These are phyloP conservation scores for Typhlichthys eigenmanni DNA, from an alignment of 2,797 vertebrate genomes.

Conservation along the genomic window DNA sequence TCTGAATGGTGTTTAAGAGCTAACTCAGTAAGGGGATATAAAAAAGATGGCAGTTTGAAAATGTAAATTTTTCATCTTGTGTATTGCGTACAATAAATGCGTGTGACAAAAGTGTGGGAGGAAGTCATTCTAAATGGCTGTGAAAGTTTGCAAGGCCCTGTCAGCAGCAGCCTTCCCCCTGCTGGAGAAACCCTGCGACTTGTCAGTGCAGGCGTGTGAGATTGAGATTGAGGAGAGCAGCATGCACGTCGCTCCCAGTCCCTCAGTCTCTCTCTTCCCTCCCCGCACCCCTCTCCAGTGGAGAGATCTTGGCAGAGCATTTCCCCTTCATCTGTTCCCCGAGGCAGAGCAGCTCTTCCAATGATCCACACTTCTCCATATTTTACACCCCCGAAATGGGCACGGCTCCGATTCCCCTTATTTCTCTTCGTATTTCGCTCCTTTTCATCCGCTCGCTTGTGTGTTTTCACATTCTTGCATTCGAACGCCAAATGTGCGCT, in stretches of 20 bases:
- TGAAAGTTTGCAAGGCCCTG: constrained; percentile 78
- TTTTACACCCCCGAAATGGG: constrained; percentile 81
- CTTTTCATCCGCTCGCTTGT: constrained; percentile 76
- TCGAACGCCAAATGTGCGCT: constrained; percentile 75
- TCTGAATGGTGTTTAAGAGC: constrained; percentile 75
- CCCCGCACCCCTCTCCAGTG: constrained; percentile 66
- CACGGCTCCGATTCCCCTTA: constrained; percentile 77
- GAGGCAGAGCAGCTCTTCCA: constrained; percentile 80
- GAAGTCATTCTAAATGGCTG: constrained; percentile 79
- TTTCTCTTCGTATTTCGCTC: constrained; percentile 77
- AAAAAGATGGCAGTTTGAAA: constrained; percentile 65
- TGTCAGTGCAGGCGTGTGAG: constrained; percentile 75
- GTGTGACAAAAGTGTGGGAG: constrained; percentile 82
- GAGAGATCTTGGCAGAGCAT: constrained; percentile 80
- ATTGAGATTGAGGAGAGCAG: constrained; percentile 78
- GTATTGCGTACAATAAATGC: constrained; percentile 77
- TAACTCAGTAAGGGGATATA: constrained; percentile 46
- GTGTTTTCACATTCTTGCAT: constrained; percentile 76
- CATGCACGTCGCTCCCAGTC: constrained; percentile 66
- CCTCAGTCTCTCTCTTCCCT: constrained; percentile 40
- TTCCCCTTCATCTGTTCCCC: constrained; percentile 81
- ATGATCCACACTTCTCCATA: constrained; percentile 81
- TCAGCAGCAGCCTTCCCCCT: constrained; percentile 76
- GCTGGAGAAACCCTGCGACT: constrained; percentile 72
- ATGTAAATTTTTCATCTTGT: constrained; percentile 73